Percentiles rank a stretch among this genome's conserved stretches.
These are phyloP conservation scores for Corvus hawaiiensis DNA, from an alignment of 2,113 vertebrate genomes.

Conservation along the genomic window DNA sequence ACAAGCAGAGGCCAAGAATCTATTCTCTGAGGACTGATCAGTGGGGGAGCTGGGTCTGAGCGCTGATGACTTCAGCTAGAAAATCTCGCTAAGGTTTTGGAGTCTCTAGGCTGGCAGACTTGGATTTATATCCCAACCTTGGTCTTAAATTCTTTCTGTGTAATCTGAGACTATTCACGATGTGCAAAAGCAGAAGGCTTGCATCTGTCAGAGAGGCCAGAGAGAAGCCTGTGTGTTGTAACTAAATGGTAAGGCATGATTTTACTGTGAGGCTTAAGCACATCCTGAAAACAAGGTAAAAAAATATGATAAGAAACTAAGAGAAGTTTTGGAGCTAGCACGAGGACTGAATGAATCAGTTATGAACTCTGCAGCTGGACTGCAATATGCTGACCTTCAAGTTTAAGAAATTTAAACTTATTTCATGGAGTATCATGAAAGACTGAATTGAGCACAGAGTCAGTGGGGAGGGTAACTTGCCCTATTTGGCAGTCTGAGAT, in stretches of 20 bases:
- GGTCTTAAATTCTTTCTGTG: constrained; percentile 2
- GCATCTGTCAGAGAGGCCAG: not conserved
- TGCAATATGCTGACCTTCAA: not conserved
- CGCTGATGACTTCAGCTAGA: constrained; percentile 3
- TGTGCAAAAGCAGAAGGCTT: not conserved
- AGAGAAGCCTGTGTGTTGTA: not conserved
- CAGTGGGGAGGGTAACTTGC: not conserved
- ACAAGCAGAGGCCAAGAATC: not conserved
- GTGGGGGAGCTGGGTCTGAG: not conserved
- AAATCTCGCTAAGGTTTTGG: not conserved
- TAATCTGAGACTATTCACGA: not conserved
- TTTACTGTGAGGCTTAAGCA: not conserved
- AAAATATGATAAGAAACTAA: not conserved
- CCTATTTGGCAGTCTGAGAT: not conserved
- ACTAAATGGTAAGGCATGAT: not conserved
- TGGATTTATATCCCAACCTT: not conserved
- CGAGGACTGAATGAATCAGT: not conserved
- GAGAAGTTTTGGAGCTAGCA: not conserved
- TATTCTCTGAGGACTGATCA: not conserved
- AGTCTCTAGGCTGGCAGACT: not conserved
- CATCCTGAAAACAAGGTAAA: not conserved
- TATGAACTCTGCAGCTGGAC: not conserved
- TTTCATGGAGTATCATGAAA: not conserved
- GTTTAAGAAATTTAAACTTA: not conserved
- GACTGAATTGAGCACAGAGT: not conserved